These are phyloP conservation scores for Poeciliopsis retropinna DNA, from an alignment of 2,113 vertebrate genomes.

Conservation along the genomic window DNA sequence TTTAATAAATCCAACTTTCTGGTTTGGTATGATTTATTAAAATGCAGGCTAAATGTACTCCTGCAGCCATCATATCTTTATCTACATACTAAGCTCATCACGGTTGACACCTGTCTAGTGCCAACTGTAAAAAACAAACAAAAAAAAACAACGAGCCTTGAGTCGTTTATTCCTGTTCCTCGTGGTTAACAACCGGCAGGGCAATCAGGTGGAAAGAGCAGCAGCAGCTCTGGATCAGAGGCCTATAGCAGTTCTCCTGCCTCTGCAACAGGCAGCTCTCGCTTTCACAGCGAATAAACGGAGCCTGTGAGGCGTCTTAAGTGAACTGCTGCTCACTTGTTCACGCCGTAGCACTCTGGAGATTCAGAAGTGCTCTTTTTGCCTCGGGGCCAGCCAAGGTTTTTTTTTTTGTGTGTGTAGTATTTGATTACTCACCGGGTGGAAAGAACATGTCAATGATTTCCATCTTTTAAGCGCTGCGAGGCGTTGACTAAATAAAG, in stretches of 20 bases:
- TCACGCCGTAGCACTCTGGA: conserved; percentile 52
- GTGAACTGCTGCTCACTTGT: conserved; percentile 58
- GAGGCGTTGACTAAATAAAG: conserved; percentile 52
- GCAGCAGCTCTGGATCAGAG: conserved; percentile 2
- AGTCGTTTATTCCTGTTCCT: conserved; percentile 1
- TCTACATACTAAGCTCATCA: neutral
- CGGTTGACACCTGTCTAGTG: neutral
- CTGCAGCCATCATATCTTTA: too few relatives aligned
- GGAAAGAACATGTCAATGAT: conserved; percentile 51
- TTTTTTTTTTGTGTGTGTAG: conserved; percentile 46
- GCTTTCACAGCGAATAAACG: conserved; percentile 56
- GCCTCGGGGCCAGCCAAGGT: conserved; percentile 57
- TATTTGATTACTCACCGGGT: conserved; percentile 68
- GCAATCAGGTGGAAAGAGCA: conserved; percentile 56
- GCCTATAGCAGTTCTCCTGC: conserved; percentile 13
- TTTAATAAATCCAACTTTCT: neutral
- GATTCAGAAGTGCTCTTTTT: conserved; percentile 64
- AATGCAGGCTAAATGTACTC: too few relatives aligned
- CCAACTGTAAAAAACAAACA: neutral
- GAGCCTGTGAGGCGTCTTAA: conserved; percentile 53
- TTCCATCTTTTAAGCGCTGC: conserved; percentile 40
- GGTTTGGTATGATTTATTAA: neutral
- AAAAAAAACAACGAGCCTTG: neutral
- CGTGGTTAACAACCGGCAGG: neutral
- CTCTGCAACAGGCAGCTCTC: conserved; percentile 40